phyloP scores from a whole-genome alignment of 2,113 vertebrate species.

The Sigmodon hispidus region DNA sequence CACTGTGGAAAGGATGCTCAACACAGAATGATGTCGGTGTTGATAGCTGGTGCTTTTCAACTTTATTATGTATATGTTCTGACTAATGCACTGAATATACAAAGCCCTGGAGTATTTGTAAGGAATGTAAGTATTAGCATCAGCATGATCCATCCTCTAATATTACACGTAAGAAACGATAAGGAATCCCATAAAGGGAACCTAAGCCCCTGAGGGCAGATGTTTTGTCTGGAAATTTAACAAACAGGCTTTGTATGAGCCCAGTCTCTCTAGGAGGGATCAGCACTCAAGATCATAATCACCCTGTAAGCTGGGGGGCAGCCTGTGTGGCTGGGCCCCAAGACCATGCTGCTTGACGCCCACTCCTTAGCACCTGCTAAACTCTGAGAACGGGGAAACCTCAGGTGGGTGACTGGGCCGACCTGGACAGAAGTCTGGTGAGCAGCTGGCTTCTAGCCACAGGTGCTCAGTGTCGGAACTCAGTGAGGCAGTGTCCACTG shows the following conservation, averaged over 20 bases:
- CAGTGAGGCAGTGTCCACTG: not conserved
- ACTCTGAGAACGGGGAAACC: not conserved
- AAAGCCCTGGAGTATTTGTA: slow-evolving; percentile 39
- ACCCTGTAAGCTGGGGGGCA: not conserved
- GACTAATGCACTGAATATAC: not conserved
- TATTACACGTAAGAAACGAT: slow-evolving; percentile 68
- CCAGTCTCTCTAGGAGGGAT: slow-evolving; percentile 26
- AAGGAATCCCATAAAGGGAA: slow-evolving; percentile 67
- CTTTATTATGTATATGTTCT: not conserved
- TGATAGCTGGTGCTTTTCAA: not conserved
- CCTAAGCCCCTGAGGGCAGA: slow-evolving; percentile 51
- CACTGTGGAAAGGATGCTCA: not conserved
- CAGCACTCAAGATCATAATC: slow-evolving; percentile 67
- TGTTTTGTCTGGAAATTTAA: slow-evolving; percentile 75
- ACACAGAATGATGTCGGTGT: not conserved
- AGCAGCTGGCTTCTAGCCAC: not conserved
- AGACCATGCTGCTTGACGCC: not conserved
- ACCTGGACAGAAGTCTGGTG: not conserved
- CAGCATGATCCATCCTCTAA: slow-evolving; percentile 62
- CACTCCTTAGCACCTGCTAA: not conserved
- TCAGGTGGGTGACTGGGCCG: not conserved
- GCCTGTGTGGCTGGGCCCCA: slow-evolving; percentile 36
- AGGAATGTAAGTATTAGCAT: slow-evolving; percentile 63
- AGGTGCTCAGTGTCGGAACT: not conserved
- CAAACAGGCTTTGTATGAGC: slow-evolving; percentile 76